Evolutionary conservation across 2,797 vertebrate species (phyloP).

Genomic region (Poecilia wingei): DNA sequence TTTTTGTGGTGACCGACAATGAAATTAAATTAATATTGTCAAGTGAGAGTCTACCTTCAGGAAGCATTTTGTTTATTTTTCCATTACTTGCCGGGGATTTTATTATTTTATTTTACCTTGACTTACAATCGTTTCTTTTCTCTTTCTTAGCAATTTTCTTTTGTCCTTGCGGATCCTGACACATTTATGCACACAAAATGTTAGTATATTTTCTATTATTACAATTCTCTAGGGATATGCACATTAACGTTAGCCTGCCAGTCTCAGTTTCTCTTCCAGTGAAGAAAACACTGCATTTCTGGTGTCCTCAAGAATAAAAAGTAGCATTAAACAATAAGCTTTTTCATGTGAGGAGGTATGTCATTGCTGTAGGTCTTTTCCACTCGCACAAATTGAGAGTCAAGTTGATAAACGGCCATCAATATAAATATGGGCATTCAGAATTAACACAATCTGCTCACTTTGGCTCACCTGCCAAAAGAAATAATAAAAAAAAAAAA

Average conservation of each 20-base stretch:
- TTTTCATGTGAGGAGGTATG: background rate
- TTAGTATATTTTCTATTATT: background rate
- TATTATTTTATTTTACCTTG: background rate
- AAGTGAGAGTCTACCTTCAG: background rate
- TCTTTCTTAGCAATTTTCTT: background rate
- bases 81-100: background rate
- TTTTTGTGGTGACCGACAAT: background rate
- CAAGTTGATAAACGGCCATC: conserved; percentile 69
- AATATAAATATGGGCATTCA: conserved; percentile 61
- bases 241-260: background rate
- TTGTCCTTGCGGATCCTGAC: background rate
- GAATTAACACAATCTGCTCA: conserved; percentile 75
- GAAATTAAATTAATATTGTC: background rate
- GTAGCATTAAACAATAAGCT: background rate
- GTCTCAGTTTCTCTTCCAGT: background rate
- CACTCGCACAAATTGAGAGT: conserved; percentile 28
- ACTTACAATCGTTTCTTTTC: background rate
- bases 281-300: background rate
- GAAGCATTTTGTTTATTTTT: background rate
- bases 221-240: background rate
- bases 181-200: background rate
- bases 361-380: conserved; percentile 17
- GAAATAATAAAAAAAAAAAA: conserved; percentile 19
- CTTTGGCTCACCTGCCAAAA: conserved; percentile 59
- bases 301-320: background rate